A percentile compares a stretch with the other conserved stretches of the same genome.
phyloP scores from a whole-genome alignment of 2,797 vertebrate species.

The Cyprinella venusta region DNA sequence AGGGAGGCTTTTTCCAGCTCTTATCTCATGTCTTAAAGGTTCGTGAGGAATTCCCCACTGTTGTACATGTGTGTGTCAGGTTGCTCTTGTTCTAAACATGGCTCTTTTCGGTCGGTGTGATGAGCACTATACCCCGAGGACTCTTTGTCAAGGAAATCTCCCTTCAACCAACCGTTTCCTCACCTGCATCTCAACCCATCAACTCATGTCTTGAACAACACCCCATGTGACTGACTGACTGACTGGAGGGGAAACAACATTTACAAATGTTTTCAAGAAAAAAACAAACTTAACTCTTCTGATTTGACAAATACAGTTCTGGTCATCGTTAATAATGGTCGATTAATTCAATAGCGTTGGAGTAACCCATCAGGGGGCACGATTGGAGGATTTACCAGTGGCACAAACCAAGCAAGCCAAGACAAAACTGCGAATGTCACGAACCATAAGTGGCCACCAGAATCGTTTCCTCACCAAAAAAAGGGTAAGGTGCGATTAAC shows the following conservation, averaged over 20 bases:
- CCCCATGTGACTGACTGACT: neutral
- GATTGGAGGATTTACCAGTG: no score
- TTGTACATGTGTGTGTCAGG: constrained; percentile 28
- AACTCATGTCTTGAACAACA: constrained; percentile 24
- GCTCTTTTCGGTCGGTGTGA: neutral
- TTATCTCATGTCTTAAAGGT: constrained; percentile 50
- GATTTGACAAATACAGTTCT: neutral
- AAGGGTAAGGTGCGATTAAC: no score
- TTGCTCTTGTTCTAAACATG: constrained; percentile 22
- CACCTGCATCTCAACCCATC: constrained; percentile 28
- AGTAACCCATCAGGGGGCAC: no score
- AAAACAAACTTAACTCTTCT: neutral
- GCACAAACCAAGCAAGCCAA: no score
- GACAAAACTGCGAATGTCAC: no score
- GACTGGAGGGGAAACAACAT: constrained; percentile 9
- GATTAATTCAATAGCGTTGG: neutral
- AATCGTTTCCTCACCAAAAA: no score
- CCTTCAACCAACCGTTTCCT: constrained; percentile 27
- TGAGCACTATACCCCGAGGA: constrained; percentile 25
- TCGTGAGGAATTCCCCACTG: constrained; percentile 54
- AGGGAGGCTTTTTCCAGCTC: constrained; percentile 17
- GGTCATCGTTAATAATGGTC: neutral
- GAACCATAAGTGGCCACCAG: no score
- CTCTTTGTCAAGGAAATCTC: constrained; percentile 27
- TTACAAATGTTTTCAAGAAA: neutral